These are phyloP conservation scores for Whitmania pigra DNA, from an alignment of 1,140 invertebrate genomes.

Conservation along the genomic window DNA sequence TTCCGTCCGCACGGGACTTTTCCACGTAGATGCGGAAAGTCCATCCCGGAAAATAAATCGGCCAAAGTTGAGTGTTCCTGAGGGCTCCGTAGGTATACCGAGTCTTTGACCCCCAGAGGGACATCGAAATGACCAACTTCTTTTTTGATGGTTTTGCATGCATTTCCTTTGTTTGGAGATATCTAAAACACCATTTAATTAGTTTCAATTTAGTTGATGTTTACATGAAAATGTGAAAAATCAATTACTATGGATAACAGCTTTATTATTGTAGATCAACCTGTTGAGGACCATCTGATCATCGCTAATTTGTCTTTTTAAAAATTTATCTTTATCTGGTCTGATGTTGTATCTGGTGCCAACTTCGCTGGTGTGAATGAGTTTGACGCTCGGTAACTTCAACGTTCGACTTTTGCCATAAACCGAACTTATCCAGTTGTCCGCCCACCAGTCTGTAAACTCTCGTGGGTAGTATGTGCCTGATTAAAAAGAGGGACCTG, in stretches of 20 bases:
- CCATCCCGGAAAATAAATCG: slow-evolving; percentile 21
- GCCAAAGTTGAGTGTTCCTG: slow-evolving; percentile 16
- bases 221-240: too few species aligned
- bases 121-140: slow-evolving; percentile 19
- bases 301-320: slow-evolving; percentile 15
- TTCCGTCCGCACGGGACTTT: neutral
- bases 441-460: slow-evolving; percentile 20
- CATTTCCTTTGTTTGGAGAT: too few species aligned
- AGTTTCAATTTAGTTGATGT: too few species aligned
- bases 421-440: slow-evolving; percentile 14
- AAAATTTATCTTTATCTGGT: neutral
- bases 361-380: slow-evolving; percentile 20
- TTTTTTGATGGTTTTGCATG: neutral
- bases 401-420: slow-evolving; percentile 10
- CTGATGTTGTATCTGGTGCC: slow-evolving; percentile 18
- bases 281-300: slow-evolving; percentile 17
- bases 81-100: slow-evolving; percentile 18
- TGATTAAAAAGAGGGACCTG: neutral
- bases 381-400: slow-evolving; percentile 18
- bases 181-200: too few species aligned
- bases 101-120: slow-evolving; percentile 11
- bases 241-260: neutral
- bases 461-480: slow-evolving; percentile 15
- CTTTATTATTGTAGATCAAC: neutral
- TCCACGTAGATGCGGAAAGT: slow-evolving; percentile 15